Conservation (phyloP, 2,797 vertebrate genomes). For the Gobio occitaniae region DNA sequence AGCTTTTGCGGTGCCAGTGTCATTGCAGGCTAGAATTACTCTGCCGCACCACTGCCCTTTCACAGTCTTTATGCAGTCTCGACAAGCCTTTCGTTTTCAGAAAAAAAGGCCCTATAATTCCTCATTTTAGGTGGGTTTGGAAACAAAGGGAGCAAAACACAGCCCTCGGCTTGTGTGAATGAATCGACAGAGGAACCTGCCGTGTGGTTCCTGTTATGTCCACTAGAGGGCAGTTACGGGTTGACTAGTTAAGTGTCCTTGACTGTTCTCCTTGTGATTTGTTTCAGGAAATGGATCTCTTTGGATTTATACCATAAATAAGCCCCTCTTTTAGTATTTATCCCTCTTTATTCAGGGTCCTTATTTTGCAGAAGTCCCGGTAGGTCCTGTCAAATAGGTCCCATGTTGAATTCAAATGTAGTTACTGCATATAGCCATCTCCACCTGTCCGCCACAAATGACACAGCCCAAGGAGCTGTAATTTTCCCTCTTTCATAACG, state of each 20-base stretch:
- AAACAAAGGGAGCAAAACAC: constrained; percentile 26
- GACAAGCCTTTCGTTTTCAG: constrained; percentile 34
- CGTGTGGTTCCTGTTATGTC: constrained; percentile 17
- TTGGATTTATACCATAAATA: not conserved
- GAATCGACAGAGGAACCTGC: not conserved
- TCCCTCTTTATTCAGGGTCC: not conserved
- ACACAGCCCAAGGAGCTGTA: not conserved
- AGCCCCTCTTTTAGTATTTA: constrained; percentile 14
- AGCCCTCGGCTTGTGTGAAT: constrained; percentile 14
- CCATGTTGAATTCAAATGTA: constrained; percentile 5
- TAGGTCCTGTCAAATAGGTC: not conserved
- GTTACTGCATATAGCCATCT: not conserved
- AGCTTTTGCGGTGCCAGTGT: not conserved
- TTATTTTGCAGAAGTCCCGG: not conserved
- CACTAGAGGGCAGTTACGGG: constrained; percentile 58
- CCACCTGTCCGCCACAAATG: not conserved
- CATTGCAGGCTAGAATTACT: constrained; percentile 44
- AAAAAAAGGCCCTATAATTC: not conserved
- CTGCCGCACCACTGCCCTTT: constrained; percentile 28
- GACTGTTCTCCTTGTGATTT: constrained; percentile 43
- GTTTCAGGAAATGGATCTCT: constrained; percentile 36
- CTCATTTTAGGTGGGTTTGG: constrained; percentile 19
- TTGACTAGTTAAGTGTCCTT: constrained; percentile 41
- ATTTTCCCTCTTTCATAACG: constrained; percentile 26
- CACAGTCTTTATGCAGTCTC: constrained; percentile 39